Conservation (phyloP, 2,113 vertebrate genomes). For the Cyphomyrus discorhynchus region DNA sequence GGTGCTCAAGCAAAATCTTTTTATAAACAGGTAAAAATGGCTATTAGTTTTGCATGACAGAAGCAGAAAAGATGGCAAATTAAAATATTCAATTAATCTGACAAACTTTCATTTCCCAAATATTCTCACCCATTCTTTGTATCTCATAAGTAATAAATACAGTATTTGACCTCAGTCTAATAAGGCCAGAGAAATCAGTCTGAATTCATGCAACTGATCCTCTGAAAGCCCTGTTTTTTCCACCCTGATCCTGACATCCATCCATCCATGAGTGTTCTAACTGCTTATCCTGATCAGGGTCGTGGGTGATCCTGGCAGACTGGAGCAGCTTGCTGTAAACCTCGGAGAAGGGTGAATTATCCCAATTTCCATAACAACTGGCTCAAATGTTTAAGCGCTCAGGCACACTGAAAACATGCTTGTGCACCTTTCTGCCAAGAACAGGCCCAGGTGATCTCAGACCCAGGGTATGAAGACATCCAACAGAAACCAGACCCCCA, state of each 20-base stretch:
- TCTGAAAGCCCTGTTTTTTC: neutral
- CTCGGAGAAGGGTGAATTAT: neutral
- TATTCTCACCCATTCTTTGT: neutral
- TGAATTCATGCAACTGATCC: neutral
- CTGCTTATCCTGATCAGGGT: neutral
- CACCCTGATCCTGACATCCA: neutral
- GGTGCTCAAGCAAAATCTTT: neutral
- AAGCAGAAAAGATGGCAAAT: neutral
- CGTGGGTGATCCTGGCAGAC: neutral
- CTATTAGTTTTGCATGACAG: neutral
- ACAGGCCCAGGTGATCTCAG: neutral
- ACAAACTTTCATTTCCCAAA: neutral
- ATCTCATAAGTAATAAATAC: neutral
- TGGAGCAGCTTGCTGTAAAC: neutral
- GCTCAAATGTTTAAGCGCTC: neutral
- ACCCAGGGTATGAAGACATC: neutral
- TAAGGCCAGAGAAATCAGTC: neutral
- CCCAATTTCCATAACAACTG: neutral
- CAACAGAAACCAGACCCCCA: neutral
- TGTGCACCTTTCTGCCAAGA: neutral
- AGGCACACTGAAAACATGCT: neutral
- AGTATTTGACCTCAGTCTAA: neutral
- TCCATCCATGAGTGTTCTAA: neutral
- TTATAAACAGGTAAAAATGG: neutral
- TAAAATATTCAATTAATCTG: neutral